Evolutionary conservation across 2,113 vertebrate genomes (phyloP).

Genomic region (Scopus umbretta): DNA sequence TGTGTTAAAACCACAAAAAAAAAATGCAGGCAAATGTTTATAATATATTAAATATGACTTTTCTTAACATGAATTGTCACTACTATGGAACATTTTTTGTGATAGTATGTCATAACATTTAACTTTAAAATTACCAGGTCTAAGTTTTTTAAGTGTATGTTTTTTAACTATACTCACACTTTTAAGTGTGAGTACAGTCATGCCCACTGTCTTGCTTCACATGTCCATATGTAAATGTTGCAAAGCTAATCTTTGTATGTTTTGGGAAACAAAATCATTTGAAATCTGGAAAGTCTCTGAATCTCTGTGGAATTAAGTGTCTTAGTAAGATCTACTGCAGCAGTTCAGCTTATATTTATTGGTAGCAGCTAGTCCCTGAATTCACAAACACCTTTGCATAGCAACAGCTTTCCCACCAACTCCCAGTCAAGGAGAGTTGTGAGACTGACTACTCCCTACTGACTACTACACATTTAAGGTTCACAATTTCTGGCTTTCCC

Average conservation of each 20-base stretch:
- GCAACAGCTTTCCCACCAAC: background rate
- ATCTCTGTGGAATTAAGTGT: background rate
- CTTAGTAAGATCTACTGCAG: background rate
- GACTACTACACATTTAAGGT: background rate
- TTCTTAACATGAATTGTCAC: background rate
- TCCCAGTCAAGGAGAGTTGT: background rate
- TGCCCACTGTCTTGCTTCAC: background rate
- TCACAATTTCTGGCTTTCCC: background rate
- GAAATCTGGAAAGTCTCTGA: background rate
- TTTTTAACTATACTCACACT: no score
- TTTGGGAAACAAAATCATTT: background rate
- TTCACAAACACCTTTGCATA: background rate
- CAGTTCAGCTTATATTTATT: background rate
- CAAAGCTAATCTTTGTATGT: background rate
- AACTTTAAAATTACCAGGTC: background rate
- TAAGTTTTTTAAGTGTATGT: background rate
- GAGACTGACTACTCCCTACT: background rate
- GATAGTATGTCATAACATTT: background rate
- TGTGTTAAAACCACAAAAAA: background rate
- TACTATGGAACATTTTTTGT: background rate
- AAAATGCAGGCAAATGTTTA: background rate
- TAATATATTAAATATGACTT: background rate
- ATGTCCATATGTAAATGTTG: background rate
- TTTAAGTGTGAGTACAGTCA: background rate
- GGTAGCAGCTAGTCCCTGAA: background rate